phyloP scores from a whole-genome alignment of 1,140 invertebrate genomes.

The Papilio polyxenes region DNA sequence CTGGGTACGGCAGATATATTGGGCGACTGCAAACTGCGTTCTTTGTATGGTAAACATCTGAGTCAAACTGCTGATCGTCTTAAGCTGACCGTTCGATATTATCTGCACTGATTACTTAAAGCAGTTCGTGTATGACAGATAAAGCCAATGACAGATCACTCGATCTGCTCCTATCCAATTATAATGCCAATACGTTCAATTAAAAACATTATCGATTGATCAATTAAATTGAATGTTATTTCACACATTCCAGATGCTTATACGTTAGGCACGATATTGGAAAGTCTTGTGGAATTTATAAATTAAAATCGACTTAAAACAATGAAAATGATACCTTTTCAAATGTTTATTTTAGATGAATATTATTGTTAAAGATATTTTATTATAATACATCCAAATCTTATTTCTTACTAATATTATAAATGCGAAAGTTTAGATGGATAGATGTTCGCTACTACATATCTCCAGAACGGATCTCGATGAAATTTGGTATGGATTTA shows the following conservation, averaged over 20 bases:
- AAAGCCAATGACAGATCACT: background rate
- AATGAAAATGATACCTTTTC: background rate
- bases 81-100: too few species aligned
- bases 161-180: background rate
- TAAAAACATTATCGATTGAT: constrained; percentile 26
- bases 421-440: too few species aligned
- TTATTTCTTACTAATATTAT: too few species aligned
- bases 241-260: background rate
- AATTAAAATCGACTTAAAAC: background rate
- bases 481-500: too few species aligned
- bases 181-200: constrained; percentile 6
- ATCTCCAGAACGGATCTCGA: too few species aligned
- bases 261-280: background rate
- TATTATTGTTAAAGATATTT: background rate
- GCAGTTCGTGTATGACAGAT: background rate
- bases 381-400: background rate
- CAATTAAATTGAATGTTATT: background rate
- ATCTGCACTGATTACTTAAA: too few species aligned
- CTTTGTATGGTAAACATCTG: too few species aligned
- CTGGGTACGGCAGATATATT: background rate
- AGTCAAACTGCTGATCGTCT: too few species aligned
- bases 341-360: background rate
- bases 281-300: background rate
- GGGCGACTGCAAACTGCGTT: too few species aligned
- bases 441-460: too few species aligned